Evolutionary conservation across 2,113 vertebrate genomes (phyloP).

Genomic region (Lepisosteus oculatus): DNA sequence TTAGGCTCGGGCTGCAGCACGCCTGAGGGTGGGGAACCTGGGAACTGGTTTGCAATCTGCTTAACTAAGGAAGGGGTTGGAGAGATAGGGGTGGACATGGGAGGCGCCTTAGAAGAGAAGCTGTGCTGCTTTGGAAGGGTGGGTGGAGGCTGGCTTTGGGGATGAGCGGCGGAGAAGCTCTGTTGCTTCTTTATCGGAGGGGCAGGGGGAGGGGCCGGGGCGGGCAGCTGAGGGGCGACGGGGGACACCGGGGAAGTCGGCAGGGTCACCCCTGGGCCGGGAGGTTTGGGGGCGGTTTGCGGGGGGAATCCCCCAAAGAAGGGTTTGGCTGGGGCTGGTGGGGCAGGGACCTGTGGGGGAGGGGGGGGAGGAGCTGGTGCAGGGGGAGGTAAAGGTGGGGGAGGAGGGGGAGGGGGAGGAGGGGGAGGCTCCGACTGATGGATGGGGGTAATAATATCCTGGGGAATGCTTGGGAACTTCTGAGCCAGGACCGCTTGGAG

Average conservation of each 20-base stretch:
- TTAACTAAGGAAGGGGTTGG: slow-evolving; percentile 77
- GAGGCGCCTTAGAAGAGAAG: slow-evolving; percentile 64
- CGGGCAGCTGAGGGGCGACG: slow-evolving; percentile 40
- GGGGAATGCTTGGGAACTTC: slow-evolving; percentile 71
- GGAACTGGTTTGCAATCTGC: slow-evolving; percentile 86
- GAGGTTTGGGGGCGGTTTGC: slow-evolving; percentile 60
- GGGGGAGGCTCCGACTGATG: slow-evolving; percentile 57
- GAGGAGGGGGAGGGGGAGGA: slow-evolving; percentile 52
- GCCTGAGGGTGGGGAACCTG: slow-evolving; percentile 60
- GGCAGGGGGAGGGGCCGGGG: slow-evolving; percentile 27
- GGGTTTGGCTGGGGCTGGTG: slow-evolving; percentile 72
- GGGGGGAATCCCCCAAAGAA: slow-evolving; percentile 58
- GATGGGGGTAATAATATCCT: slow-evolving; percentile 41
- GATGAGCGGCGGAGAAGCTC: slow-evolving; percentile 69
- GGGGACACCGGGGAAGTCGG: slow-evolving; percentile 53
- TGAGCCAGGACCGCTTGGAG: slow-evolving; percentile 53
- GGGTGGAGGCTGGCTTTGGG: slow-evolving; percentile 67
- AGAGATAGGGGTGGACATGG: slow-evolving; percentile 25
- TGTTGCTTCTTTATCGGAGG: slow-evolving; percentile 78
- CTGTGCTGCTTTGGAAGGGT: slow-evolving; percentile 86
- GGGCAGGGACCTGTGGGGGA: slow-evolving; percentile 40
- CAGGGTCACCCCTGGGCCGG: slow-evolving; percentile 34
- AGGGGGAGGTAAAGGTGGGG: slow-evolving; percentile 43
- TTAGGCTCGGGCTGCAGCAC: slow-evolving; percentile 55
- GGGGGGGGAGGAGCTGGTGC: slow-evolving; percentile 57